phyloP scores from a whole-genome alignment of 2,113 vertebrate genomes.

The Gracilinanus agilis region DNA sequence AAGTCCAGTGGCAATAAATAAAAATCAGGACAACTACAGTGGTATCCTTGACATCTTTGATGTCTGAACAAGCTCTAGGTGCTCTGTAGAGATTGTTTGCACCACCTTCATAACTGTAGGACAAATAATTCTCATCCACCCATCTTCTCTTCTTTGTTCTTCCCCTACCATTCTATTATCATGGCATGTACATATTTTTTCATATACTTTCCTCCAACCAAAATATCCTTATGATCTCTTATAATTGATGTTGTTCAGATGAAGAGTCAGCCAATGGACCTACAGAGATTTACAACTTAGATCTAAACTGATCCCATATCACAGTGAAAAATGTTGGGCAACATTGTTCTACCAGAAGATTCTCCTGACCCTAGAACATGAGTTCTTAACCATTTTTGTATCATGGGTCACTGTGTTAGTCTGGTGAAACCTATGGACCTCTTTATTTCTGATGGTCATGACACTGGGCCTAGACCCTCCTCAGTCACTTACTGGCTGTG shows the following conservation, averaged over 20 bases:
- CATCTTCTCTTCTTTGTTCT: too few relatives aligned
- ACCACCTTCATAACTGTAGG: too few relatives aligned
- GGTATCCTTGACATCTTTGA: too few relatives aligned
- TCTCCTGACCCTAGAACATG: background rate
- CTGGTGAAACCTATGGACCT: background rate
- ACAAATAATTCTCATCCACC: too few relatives aligned
- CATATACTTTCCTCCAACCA: background rate
- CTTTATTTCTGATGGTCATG: background rate
- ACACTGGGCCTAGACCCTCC: background rate
- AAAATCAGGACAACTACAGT: too few relatives aligned
- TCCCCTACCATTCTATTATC: too few relatives aligned
- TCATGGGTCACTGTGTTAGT: background rate
- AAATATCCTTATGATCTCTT: background rate
- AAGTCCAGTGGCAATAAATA: too few relatives aligned
- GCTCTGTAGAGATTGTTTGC: too few relatives aligned
- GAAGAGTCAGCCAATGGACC: background rate
- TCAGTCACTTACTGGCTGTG: background rate
- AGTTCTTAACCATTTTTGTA: background rate
- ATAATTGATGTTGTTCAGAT: background rate
- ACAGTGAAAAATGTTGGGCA: slow-evolving; percentile 18
- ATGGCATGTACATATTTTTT: background rate
- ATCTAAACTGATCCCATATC: too few relatives aligned
- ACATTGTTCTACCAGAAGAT: background rate
- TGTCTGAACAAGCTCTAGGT: too few relatives aligned
- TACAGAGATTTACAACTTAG: background rate